These are phyloP conservation scores for Trochalopteron elliotii DNA, from an alignment of 2,113 vertebrate species.

Conservation along the genomic window DNA sequence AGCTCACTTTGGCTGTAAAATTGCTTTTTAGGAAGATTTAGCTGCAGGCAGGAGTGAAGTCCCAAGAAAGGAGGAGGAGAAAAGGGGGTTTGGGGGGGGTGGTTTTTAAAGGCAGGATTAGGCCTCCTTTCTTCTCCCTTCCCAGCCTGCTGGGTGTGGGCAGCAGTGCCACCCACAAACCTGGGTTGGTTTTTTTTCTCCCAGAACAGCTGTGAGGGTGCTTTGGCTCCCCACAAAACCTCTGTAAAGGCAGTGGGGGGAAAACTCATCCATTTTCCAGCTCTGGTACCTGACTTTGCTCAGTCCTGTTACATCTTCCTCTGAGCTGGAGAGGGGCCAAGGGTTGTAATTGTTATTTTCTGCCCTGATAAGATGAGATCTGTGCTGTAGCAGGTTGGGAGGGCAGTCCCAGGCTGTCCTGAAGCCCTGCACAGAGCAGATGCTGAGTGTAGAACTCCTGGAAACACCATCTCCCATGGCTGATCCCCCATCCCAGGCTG, in stretches of 20 bases:
- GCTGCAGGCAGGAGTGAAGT: neutral
- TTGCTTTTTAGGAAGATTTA: slow-evolving; percentile 64
- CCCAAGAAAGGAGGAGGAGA: neutral
- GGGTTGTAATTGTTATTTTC: neutral
- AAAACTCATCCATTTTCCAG: neutral
- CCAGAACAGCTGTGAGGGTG: neutral
- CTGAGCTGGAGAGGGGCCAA: neutral
- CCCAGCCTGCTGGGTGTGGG: neutral
- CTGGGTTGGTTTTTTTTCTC: neutral
- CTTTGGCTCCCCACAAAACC: neutral
- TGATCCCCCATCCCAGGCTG: neutral
- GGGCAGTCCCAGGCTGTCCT: neutral
- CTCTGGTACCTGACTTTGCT: neutral
- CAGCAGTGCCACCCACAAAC: neutral
- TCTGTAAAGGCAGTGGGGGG: neutral
- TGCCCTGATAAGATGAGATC: neutral
- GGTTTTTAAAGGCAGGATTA: neutral
- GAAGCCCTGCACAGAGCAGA: neutral
- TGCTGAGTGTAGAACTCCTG: neutral
- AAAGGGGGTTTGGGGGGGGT: neutral
- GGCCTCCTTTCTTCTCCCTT: neutral
- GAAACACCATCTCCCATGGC: neutral
- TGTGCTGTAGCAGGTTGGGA: neutral
- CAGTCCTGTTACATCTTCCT: neutral
- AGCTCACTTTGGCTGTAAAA: slow-evolving; percentile 58